phyloP scores from a whole-genome alignment of 2,888 invertebrate genomes.

The Hypolimnas misippus region DNA sequence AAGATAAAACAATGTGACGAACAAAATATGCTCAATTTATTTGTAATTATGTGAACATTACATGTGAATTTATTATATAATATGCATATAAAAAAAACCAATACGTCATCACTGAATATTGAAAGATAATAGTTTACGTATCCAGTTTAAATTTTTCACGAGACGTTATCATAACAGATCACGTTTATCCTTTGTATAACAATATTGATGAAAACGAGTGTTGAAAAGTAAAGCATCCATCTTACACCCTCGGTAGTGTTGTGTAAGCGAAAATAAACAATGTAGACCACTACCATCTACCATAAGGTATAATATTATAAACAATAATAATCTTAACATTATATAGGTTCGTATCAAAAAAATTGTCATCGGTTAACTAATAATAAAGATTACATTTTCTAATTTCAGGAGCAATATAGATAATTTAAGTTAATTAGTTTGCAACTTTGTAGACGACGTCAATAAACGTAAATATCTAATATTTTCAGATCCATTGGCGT shows the following conservation, averaged over 20 bases:
- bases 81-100: neutral
- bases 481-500: neutral
- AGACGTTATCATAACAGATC: conserved; percentile 19
- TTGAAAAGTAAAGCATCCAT: conserved; percentile 58
- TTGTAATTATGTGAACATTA: neutral
- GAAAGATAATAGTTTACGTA: neutral
- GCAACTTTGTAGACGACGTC: too few species aligned
- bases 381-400: too few species aligned
- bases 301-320: neutral
- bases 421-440: too few species aligned
- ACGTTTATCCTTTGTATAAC: conserved; percentile 13
- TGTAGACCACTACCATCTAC: neutral
- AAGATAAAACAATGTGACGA: conserved; percentile 47
- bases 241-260: conserved; percentile 52
- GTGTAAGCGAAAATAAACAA: neutral
- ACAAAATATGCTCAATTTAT: conserved; percentile 42
- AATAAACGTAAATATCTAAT: too few species aligned
- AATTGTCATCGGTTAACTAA: too few species aligned
- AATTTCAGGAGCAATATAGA: too few species aligned
- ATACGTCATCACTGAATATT: too few species aligned
- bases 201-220: conserved; percentile 45
- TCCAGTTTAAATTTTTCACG: neutral
- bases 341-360: too few species aligned
- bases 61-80: conserved; percentile 10
- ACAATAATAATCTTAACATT: neutral